Percentiles rank a stretch among this genome's conserved stretches.
Conservation (phyloP, 2,797 vertebrate genomes). For the Hyperoplus lanceolatus region DNA sequence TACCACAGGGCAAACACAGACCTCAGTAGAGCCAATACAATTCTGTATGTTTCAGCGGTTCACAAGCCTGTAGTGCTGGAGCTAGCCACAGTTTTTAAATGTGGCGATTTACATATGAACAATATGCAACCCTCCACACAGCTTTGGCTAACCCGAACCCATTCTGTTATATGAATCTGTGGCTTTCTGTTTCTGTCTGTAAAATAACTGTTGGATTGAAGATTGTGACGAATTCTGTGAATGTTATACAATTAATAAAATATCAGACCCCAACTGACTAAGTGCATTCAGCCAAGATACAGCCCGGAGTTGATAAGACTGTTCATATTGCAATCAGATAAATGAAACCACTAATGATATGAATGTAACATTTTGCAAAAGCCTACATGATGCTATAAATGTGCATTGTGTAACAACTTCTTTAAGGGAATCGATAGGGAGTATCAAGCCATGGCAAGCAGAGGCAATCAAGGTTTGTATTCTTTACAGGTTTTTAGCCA, state of each 20-base stretch:
- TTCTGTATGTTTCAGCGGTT: conserved; percentile 54
- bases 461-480: neutral
- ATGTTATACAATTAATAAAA: conserved; percentile 18
- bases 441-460: neutral
- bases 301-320: conserved; percentile 1
- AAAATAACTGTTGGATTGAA: conserved; percentile 8
- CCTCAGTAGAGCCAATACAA: conserved; percentile 61
- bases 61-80: conserved; percentile 36
- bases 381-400: neutral
- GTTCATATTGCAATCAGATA: conserved; percentile 7
- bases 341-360: conserved; percentile 25
- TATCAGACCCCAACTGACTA: conserved; percentile 14
- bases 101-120: conserved; percentile 40
- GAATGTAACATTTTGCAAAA: neutral
- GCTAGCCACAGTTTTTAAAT: conserved; percentile 15
- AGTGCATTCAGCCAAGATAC: conserved; percentile 14
- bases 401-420: neutral
- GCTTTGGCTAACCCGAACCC: conserved; percentile 18
- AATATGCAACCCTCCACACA: conserved; percentile 17
- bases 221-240: conserved; percentile 3
- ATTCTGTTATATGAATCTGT: conserved; percentile 23
- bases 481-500: neutral
- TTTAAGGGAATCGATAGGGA: neutral
- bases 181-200: conserved; percentile 19
- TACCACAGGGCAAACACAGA: conserved; percentile 45